These are phyloP conservation scores for Antennarius maculatus DNA, from an alignment of 2,797 vertebrate species.

Conservation along the genomic window DNA sequence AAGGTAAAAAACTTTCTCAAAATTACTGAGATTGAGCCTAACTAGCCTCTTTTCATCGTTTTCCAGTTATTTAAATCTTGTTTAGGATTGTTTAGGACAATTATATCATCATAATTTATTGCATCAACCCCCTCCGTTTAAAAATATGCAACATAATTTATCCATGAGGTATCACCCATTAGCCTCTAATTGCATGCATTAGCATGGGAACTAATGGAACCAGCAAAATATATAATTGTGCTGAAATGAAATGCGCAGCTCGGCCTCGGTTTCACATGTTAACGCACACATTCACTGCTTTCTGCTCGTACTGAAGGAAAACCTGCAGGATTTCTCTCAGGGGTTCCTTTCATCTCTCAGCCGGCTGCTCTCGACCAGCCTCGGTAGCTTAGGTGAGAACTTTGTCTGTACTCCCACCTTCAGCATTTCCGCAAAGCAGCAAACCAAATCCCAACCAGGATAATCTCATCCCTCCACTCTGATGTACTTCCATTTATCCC, in stretches of 20 bases:
- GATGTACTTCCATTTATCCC: slow-evolving; percentile 80
- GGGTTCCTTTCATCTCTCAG: slow-evolving; percentile 48
- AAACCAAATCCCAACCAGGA: slow-evolving; percentile 76
- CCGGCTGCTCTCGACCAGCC: slow-evolving; percentile 25
- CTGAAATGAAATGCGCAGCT: slow-evolving; percentile 10
- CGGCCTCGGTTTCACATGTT: background rate
- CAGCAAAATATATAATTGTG: slow-evolving; percentile 46
- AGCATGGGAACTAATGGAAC: slow-evolving; percentile 43
- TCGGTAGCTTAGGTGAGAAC: slow-evolving; percentile 71
- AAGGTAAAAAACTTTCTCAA: too few relatives aligned
- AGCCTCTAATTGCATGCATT: slow-evolving; percentile 47
- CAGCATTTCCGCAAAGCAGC: slow-evolving; percentile 74
- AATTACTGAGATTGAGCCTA: too few relatives aligned
- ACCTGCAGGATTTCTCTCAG: slow-evolving; percentile 13
- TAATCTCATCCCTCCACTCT: slow-evolving; percentile 79
- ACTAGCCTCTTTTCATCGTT: too few relatives aligned
- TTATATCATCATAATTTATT: too few relatives aligned
- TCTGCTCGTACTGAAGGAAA: slow-evolving; percentile 1
- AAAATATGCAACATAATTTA: slow-evolving; percentile 29
- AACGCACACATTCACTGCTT: background rate
- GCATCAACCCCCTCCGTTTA: background rate
- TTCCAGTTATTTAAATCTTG: too few relatives aligned
- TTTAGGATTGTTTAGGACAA: too few relatives aligned
- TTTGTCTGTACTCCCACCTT: slow-evolving; percentile 70
- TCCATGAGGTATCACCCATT: slow-evolving; percentile 40